A percentile compares a stretch with the other conserved stretches of the same genome.
These are phyloP conservation scores for Synergus japonicus DNA, from an alignment of 2,888 invertebrate species.

Conservation along the genomic window DNA sequence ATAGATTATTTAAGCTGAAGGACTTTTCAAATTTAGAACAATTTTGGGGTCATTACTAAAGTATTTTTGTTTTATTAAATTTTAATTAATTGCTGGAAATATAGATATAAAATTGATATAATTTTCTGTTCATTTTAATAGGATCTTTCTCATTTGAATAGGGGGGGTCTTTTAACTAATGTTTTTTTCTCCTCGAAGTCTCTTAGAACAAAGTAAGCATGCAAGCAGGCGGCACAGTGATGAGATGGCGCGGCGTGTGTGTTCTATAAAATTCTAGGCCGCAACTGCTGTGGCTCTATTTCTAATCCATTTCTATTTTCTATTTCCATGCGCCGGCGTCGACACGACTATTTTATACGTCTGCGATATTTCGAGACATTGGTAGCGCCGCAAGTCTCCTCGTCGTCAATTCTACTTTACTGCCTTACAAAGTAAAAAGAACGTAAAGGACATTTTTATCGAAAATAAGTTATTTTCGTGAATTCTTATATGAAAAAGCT, in stretches of 20 bases:
- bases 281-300: constrained; percentile 68
- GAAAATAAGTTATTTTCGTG: no score
- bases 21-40: no score
- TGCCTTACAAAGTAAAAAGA: neutral
- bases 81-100: no score
- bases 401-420: constrained; percentile 11
- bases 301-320: constrained; percentile 71
- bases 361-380: constrained; percentile 73
- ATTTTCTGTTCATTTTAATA: neutral
- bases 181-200: neutral
- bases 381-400: constrained; percentile 47
- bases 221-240: constrained; percentile 40
- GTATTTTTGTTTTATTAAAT: no score
- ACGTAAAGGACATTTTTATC: no score
- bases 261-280: constrained; percentile 69
- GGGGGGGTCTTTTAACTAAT: neutral
- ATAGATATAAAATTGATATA: no score
- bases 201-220: neutral
- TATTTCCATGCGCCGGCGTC: constrained; percentile 68
- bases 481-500: no score
- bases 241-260: constrained; percentile 57
- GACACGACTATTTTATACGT: constrained; percentile 73
- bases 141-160: neutral
- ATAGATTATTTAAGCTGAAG: no score
- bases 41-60: no score